Percentiles rank a stretch among this genome's conserved stretches.
These are phyloP conservation scores for Harpalus rubripes DNA, from an alignment of 2,888 invertebrate genomes.

Conservation along the genomic window DNA sequence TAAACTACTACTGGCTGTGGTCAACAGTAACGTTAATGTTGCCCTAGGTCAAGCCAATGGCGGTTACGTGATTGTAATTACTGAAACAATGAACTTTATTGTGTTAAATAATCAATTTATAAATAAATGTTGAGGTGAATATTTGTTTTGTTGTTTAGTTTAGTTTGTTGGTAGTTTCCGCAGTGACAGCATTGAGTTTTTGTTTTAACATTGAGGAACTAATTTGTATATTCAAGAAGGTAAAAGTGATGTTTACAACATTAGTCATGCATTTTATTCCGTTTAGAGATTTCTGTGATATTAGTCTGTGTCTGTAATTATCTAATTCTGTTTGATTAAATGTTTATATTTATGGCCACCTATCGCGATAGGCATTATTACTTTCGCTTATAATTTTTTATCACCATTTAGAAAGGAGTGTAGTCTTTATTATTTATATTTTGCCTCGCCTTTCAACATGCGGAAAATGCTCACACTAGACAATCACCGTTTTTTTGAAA, in stretches of 20 bases:
- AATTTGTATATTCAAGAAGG: conserved; percentile 25
- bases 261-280: background rate
- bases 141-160: too few species aligned
- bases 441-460: conserved; percentile 33
- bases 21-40: background rate
- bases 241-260: conserved; percentile 16
- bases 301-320: background rate
- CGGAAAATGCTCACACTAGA: conserved; percentile 23
- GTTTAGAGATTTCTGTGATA: conserved; percentile 10
- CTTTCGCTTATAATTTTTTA: conserved; percentile 51
- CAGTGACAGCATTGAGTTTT: background rate
- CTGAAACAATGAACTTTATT: conserved; percentile 34
- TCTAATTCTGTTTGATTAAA: conserved; percentile 30
- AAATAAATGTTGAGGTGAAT: background rate
- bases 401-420: conserved; percentile 41
- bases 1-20: background rate
- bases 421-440: conserved; percentile 45
- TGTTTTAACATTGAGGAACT: conserved; percentile 30
- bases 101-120: conserved; percentile 26
- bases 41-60: conserved; percentile 33
- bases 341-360: conserved; percentile 10
- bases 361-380: conserved; percentile 3
- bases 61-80: conserved; percentile 25
- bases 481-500: conserved; percentile 14
- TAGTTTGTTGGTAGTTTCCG: background rate